These are phyloP conservation scores for Helostoma temminkii DNA, from an alignment of 2,797 vertebrate genomes.

Conservation along the genomic window DNA sequence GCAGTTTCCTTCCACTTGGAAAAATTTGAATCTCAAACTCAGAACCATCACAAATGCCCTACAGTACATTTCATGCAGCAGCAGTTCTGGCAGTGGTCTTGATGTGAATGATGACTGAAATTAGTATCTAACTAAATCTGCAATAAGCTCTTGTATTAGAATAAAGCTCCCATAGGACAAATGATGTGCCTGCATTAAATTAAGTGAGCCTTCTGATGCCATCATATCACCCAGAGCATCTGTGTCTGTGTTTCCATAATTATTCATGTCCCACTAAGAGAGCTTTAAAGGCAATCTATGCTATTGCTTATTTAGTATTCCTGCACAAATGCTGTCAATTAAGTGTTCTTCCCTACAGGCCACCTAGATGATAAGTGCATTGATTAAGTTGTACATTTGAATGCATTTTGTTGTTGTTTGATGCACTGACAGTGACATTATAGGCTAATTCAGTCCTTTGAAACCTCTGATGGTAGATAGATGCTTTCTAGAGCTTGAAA, in stretches of 20 bases:
- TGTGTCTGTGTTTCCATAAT: constrained; percentile 74
- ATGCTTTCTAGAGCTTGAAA: neutral
- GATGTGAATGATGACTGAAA: constrained; percentile 60
- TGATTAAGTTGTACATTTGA: constrained; percentile 66
- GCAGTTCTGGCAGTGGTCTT: constrained; percentile 40
- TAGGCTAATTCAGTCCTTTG: constrained; percentile 29
- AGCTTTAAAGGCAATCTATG: constrained; percentile 70
- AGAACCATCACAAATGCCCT: constrained; percentile 34
- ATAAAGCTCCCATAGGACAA: constrained; percentile 67
- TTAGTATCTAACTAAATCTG: constrained; percentile 71
- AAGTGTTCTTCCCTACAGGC: constrained; percentile 61
- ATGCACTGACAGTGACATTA: constrained; percentile 33
- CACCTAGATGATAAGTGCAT: constrained; percentile 56
- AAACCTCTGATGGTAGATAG: constrained; percentile 8
- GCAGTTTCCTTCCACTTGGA: constrained; percentile 17
- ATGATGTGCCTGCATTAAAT: constrained; percentile 77
- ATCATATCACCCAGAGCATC: constrained; percentile 76
- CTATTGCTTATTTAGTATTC: constrained; percentile 68
- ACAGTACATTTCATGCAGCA: constrained; percentile 26
- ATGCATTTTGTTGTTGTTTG: constrained; percentile 48
- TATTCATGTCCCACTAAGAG: constrained; percentile 69
- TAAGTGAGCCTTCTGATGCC: constrained; percentile 75
- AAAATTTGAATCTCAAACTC: constrained; percentile 24
- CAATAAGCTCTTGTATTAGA: constrained; percentile 65
- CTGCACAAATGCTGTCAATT: constrained; percentile 73